Base-by-base conservation (phyloP, 2,888 invertebrate species). In the Eueremaeus valkanovi region DNA sequence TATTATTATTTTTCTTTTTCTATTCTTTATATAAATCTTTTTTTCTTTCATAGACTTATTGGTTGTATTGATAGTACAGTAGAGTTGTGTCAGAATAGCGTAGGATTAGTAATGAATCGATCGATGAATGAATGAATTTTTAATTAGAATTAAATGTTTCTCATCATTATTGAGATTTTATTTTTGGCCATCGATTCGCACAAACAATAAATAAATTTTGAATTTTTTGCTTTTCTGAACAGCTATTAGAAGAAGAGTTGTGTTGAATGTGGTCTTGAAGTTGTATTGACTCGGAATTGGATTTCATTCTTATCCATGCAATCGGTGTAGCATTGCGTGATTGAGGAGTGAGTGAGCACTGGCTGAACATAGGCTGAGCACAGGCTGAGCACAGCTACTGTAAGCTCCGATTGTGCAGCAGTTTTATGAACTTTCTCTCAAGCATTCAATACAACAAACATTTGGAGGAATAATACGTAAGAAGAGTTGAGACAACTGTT, bases 381-480 rank as follows among this genome's bases (percentile, higher is more conserved):
- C 8, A 16, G 45, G 18, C 8, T 45, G 45, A 45, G 13, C 45
- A 45, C n/a, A n/a, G 45, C 8, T 16, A 45, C 27, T 27, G 27
- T 27, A 24, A 27, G 24, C 55, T 55, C 27, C 51, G 21, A 5
- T 36, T 1, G 55, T 2, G 55, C 9, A 21, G 55, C 6, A 31
- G 63, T 33, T 63, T 63, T 63, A 16, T 68, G 68, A 68, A 68
- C 68, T 68, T 68, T 68, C 68, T 68, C 68, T 68, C 40, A 68
- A 68, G 21, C 68, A 68, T 68, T 68, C 21, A 68, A 24, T 68
- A 36, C 66, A 68, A 55, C 42, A 63, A 63, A 63, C 11, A 27
- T 33, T 33, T 21, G 27, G n/a, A 21, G 8, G 24, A 18, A 61
- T 61, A 18, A 55, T 21, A 55, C 9, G n/a, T n/a, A 63, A 18